These are phyloP conservation scores for Tichodroma muraria DNA, from an alignment of 2,113 vertebrate species.

Conservation along the genomic window DNA sequence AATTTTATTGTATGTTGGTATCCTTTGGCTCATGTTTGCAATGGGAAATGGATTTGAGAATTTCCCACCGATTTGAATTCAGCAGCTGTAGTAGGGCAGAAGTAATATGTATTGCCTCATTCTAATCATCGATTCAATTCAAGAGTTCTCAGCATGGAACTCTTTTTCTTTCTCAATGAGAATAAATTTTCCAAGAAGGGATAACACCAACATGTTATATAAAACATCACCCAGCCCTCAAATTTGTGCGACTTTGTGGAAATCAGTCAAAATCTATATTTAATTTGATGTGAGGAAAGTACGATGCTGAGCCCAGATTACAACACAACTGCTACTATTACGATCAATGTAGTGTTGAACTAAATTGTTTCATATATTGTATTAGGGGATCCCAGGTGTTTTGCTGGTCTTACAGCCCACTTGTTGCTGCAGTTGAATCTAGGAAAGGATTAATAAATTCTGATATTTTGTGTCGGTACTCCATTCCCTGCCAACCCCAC, in stretches of 20 bases:
- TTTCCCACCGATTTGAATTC: constrained; percentile 9
- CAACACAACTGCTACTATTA: background rate
- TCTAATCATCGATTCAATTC: constrained; percentile 20
- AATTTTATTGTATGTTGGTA: background rate
- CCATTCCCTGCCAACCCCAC: background rate
- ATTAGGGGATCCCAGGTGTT: background rate
- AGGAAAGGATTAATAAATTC: background rate
- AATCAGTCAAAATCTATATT: constrained; percentile 25
- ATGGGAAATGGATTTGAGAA: background rate
- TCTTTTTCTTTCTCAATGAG: background rate
- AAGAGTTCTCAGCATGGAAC: constrained; percentile 16
- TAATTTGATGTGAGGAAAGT: background rate
- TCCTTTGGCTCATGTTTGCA: constrained; percentile 9
- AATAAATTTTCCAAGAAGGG: constrained; percentile 25
- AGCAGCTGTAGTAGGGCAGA: constrained; percentile 3
- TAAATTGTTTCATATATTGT: background rate
- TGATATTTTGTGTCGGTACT: rapidly evolving
- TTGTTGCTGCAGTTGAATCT: background rate
- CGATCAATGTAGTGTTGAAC: background rate
- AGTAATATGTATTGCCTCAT: background rate
- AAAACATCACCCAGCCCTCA: background rate
- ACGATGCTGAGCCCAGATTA: background rate
- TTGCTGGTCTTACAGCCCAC: background rate
- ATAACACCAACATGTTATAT: background rate
- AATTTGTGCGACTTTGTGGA: background rate